Conservation (phyloP, 30 jellyfish, hydroid and myxozoan genomes). For the Catostylus mosaicus region DNA sequence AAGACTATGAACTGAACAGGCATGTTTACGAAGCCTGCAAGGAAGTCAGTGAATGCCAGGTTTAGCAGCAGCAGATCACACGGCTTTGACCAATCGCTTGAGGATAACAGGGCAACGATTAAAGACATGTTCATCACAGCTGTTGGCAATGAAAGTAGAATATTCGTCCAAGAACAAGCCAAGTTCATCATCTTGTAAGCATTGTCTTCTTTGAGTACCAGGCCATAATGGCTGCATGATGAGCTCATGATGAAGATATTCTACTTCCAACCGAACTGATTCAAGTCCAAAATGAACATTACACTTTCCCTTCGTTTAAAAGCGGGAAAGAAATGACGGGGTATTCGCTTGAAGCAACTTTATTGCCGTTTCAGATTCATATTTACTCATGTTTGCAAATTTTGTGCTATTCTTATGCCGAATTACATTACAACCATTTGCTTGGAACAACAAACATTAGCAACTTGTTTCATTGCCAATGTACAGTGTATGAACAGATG, state of each 20-base stretch:
- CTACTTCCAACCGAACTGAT: too few relatives aligned
- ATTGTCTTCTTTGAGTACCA: background rate
- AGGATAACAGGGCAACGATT: background rate
- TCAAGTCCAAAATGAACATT: too few relatives aligned
- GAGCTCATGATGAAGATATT: background rate
- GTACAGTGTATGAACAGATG: too few relatives aligned
- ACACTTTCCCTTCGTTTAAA: too few relatives aligned
- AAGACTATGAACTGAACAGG: constrained; percentile 8
- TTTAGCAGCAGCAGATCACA: constrained; percentile 14
- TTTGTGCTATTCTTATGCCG: too few relatives aligned
- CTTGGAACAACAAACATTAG: too few relatives aligned
- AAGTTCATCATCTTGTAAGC: background rate
- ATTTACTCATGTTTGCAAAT: too few relatives aligned
- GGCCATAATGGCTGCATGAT: constrained; percentile 27
- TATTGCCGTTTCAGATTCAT: too few relatives aligned
- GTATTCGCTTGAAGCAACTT: too few relatives aligned
- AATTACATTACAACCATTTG: too few relatives aligned
- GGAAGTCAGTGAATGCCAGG: constrained; percentile 35
- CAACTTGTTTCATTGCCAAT: too few relatives aligned
- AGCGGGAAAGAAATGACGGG: too few relatives aligned
- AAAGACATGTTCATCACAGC: background rate
- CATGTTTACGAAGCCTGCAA: constrained; percentile 19
- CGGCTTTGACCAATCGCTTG: constrained; percentile 8
- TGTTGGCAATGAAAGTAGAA: constrained; percentile 10
- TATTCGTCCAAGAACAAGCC: constrained; percentile 5